These are phyloP conservation scores for Elgonia sp. DNA, from an alignment of 2,888 invertebrate genomes.

Conservation along the genomic window DNA sequence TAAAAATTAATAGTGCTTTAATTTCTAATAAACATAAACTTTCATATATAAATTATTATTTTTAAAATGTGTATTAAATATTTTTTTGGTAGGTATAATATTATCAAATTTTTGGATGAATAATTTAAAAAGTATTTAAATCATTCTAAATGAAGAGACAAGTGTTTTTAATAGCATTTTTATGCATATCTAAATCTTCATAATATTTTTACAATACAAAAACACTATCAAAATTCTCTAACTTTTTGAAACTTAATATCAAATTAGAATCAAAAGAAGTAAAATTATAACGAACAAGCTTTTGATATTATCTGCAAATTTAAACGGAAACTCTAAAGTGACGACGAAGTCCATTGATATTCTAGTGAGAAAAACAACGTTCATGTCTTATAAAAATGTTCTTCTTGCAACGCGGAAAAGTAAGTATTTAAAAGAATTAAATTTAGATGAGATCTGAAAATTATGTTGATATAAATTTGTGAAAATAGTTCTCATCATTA, in stretches of 20 bases:
- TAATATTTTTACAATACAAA: background rate
- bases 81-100: no score
- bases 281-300: slow-evolving; percentile 3
- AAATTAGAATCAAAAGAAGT: background rate
- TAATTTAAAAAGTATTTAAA: no score
- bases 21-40: no score
- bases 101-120: no score
- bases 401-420: background rate
- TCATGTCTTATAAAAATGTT: slow-evolving; percentile 1
- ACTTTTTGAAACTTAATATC: background rate
- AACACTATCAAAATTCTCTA: background rate
- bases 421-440: background rate
- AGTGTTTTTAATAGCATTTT: background rate
- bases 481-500: background rate
- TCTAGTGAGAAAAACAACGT: slow-evolving; percentile 16
- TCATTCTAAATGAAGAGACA: no score
- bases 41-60: no score
- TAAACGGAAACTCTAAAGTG: background rate
- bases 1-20: no score
- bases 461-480: background rate
- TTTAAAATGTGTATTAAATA: no score
- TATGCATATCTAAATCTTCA: background rate
- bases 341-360: slow-evolving; percentile 4
- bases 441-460: background rate
- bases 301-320: background rate